phyloP scores from a whole-genome alignment of 1,140 invertebrate genomes.

The Drosophila jambulina region DNA sequence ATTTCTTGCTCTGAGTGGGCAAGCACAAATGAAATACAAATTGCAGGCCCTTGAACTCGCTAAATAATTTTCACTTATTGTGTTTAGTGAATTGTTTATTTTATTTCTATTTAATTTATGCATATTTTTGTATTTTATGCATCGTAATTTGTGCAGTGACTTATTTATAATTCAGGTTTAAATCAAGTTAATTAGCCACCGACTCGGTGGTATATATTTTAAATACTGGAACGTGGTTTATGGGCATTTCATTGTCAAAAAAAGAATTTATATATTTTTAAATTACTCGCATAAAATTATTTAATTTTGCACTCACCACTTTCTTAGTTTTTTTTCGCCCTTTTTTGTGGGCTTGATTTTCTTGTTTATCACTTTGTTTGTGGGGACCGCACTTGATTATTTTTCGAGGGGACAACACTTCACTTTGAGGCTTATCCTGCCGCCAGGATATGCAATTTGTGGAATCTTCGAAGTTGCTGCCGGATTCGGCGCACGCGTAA shows the following conservation, averaged over 20 bases:
- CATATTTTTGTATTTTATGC: slow-evolving; percentile 33
- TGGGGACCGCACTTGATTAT: slow-evolving; percentile 8
- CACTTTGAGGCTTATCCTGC: slow-evolving; percentile 55
- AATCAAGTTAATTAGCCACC: slow-evolving; percentile 50
- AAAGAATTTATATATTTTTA: slow-evolving; percentile 7
- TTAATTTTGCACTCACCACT: slow-evolving; percentile 33
- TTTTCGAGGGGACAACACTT: slow-evolving; percentile 18
- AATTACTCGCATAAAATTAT: not conserved
- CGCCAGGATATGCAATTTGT: slow-evolving; percentile 47
- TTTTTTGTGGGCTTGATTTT: not conserved
- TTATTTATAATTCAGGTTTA: slow-evolving; percentile 36
- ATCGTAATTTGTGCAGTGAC: slow-evolving; percentile 40
- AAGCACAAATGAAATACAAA: slow-evolving; percentile 22
- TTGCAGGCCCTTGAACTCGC: slow-evolving; percentile 13
- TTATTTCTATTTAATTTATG: slow-evolving; percentile 34
- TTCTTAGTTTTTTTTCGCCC: not conserved
- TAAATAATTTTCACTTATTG: slow-evolving; percentile 27
- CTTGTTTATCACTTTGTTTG: slow-evolving; percentile 28
- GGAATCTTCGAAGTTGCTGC: slow-evolving; percentile 27
- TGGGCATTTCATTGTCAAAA: slow-evolving; percentile 4
- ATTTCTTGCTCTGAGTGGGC: slow-evolving; percentile 30
- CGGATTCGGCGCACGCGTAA: slow-evolving; percentile 73
- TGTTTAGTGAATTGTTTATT: slow-evolving; percentile 29
- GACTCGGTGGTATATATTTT: slow-evolving; percentile 2
- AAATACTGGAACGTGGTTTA: slow-evolving; percentile 2